Evolutionary conservation across 2,113 vertebrate species (phyloP).

Genomic region (Butorides virescens): DNA sequence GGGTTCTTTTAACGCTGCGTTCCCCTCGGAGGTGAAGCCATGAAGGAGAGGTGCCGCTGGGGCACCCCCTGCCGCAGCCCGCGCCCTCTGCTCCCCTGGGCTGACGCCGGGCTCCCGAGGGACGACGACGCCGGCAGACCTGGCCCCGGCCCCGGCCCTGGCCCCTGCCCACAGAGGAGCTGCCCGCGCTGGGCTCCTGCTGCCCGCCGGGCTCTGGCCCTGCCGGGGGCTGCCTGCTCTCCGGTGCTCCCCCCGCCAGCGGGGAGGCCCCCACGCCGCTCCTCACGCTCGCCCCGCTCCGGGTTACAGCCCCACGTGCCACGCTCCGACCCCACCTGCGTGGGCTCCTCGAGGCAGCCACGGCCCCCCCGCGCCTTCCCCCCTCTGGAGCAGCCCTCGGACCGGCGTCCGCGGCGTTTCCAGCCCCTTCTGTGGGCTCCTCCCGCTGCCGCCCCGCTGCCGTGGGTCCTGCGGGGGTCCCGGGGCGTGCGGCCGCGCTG

Average conservation of each 20-base stretch:
- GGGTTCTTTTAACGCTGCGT: neutral
- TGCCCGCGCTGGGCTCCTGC: no score
- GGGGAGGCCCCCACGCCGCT: neutral
- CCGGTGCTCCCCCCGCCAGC: no score
- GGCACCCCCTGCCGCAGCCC: neutral
- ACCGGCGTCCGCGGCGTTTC: neutral
- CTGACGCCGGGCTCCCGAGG: fast-evolving
- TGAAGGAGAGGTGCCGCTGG: neutral
- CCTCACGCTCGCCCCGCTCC: no score
- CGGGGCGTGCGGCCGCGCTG: fast-evolving
- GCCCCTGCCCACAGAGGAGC: neutral
- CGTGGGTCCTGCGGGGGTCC: fast-evolving
- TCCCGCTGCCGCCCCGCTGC: no score
- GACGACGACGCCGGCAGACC: neutral
- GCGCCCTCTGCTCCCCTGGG: neutral
- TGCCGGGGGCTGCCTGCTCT: neutral
- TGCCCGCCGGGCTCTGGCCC: neutral
- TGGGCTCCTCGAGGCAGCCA: neutral
- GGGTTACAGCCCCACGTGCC: neutral
- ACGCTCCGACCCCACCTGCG: neutral
- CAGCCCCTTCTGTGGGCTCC: neutral
- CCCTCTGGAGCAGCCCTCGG: neutral
- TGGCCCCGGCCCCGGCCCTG: neutral
- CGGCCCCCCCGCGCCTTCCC: neutral
- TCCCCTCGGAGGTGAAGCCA: neutral